These are phyloP conservation scores for Epinotia bilunana DNA, from an alignment of 2,888 invertebrate genomes.

Conservation along the genomic window DNA sequence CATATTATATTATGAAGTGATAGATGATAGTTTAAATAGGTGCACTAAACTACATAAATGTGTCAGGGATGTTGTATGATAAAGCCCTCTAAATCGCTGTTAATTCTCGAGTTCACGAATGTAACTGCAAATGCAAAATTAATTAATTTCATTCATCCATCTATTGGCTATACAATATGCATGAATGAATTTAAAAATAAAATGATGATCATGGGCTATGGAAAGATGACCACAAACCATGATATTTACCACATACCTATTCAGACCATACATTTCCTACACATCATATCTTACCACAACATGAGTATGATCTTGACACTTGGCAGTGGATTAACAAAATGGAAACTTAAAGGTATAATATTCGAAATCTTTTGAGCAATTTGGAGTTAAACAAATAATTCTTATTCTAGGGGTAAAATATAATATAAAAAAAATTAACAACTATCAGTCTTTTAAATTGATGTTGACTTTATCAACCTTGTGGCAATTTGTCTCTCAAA, in stretches of 20 bases:
- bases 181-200: slow-evolving; percentile 20
- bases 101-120: slow-evolving; percentile 1
- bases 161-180: slow-evolving; percentile 1
- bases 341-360: slow-evolving; percentile 61
- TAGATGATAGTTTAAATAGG: slow-evolving; percentile 45
- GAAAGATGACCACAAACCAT: slow-evolving; percentile 17
- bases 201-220: not conserved
- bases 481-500: slow-evolving; percentile 81
- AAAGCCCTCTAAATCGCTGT: slow-evolving; percentile 20
- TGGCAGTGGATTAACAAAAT: slow-evolving; percentile 68
- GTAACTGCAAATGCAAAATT: slow-evolving; percentile 4
- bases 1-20: slow-evolving; percentile 43
- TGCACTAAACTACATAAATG: slow-evolving; percentile 49
- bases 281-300: slow-evolving; percentile 47
- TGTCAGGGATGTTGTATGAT: slow-evolving; percentile 28
- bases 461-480: slow-evolving; percentile 82
- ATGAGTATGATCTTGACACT: slow-evolving; percentile 50
- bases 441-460: slow-evolving; percentile 86
- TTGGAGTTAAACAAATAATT: slow-evolving; percentile 78
- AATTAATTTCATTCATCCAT: slow-evolving; percentile 1
- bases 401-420: slow-evolving; percentile 84
- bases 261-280: slow-evolving; percentile 55
- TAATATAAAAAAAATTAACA: slow-evolving; percentile 82
- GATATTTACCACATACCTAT: slow-evolving; percentile 30
- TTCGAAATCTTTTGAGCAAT: slow-evolving; percentile 78